These are phyloP conservation scores for Globodera rostochiensis DNA, from an alignment of 1,140 invertebrate genomes.

Conservation along the genomic window DNA sequence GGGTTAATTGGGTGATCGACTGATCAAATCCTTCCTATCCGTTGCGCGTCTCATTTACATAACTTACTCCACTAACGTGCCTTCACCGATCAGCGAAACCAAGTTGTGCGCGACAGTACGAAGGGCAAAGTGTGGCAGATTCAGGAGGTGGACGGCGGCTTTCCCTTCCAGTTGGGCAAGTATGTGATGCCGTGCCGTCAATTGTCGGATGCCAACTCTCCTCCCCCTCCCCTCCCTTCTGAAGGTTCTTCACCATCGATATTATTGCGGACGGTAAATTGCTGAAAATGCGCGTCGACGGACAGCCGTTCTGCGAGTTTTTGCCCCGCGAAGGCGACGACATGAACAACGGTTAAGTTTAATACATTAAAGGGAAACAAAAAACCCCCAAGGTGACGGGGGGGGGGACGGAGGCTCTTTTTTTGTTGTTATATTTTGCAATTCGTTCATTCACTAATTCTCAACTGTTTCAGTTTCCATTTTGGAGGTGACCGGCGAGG, in stretches of 20 bases:
- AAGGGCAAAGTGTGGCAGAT: not conserved
- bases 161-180: constrained; percentile 1
- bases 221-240: no score
- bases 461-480: not conserved
- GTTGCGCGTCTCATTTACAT: no score
- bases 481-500: not conserved
- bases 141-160: constrained; percentile 2
- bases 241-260: not conserved
- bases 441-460: no score
- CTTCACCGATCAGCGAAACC: not conserved
- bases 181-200: no score
- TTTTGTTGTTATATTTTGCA: no score
- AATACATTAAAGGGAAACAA: no score
- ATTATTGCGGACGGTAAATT: not conserved
- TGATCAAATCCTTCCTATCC: no score
- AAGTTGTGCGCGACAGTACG: not conserved
- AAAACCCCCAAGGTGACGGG: no score
- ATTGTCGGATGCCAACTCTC: no score
- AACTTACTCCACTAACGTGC: no score
- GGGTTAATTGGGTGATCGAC: no score
- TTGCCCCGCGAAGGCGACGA: not conserved
- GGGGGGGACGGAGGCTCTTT: no score
- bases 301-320: constrained; percentile 1
- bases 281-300: not conserved
- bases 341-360: not conserved